These are phyloP conservation scores for Emydura subglobosa DNA, from an alignment of 2,113 vertebrate species.

Conservation along the genomic window DNA sequence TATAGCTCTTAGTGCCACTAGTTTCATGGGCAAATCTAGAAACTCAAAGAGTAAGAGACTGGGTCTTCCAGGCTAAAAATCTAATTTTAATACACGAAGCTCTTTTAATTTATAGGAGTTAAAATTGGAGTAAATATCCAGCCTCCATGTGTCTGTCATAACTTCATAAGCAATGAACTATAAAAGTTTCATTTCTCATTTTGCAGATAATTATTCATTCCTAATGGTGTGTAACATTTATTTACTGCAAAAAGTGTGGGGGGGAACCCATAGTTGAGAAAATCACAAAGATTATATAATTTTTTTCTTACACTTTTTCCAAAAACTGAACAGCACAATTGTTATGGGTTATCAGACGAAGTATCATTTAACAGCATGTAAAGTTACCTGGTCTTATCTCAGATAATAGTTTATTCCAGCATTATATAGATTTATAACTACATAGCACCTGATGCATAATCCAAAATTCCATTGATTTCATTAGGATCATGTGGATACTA, in stretches of 20 bases:
- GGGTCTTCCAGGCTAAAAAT: background rate
- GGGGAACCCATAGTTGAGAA: background rate
- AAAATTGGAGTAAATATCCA: background rate
- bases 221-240: background rate
- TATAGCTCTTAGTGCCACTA: background rate
- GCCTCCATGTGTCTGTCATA: background rate
- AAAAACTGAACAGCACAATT: background rate
- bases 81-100: background rate
- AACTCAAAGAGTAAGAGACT: background rate
- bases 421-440: background rate
- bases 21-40: background rate
- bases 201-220: background rate
- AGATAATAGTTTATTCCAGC: background rate
- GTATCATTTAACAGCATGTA: background rate
- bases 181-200: background rate
- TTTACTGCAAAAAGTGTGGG: background rate
- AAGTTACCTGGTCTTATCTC: background rate
- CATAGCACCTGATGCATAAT: background rate
- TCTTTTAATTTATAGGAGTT: background rate
- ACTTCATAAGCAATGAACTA: background rate
- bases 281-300: background rate
- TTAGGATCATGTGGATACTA: background rate
- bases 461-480: background rate
- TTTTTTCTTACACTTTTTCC: background rate
- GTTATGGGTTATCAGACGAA: background rate